A percentile compares a stretch with the other conserved stretches of the same genome.
Evolutionary conservation across 2,113 vertebrate species (phyloP).

Genomic region (Callocephalon fimbriatum): DNA sequence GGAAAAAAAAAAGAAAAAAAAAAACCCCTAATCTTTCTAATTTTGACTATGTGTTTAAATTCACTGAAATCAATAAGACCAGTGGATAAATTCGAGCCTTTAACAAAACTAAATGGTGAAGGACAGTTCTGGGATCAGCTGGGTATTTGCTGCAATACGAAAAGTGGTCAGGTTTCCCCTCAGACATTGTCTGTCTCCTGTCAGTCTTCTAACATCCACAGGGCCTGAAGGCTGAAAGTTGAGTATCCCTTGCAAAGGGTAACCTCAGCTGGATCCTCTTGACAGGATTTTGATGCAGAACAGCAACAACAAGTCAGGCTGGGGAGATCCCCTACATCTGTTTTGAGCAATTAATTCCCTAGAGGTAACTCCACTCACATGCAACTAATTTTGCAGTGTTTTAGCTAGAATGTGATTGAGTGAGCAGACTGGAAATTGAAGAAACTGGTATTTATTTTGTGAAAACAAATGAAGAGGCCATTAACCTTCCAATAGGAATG

Average conservation of each 20-base stretch:
- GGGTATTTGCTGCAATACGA: neutral
- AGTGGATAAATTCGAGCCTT: neutral
- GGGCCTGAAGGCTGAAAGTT: neutral
- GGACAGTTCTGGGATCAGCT: neutral
- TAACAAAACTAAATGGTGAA: neutral
- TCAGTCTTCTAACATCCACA: neutral
- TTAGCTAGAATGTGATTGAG: conserved; percentile 38
- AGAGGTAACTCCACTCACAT: conserved; percentile 39
- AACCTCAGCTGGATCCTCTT: neutral
- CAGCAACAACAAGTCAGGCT: neutral
- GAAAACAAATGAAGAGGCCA: conserved; percentile 48
- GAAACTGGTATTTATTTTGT: conserved; percentile 32
- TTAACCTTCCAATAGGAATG: conserved; percentile 8
- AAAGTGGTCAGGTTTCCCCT: neutral
- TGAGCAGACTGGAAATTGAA: conserved; percentile 2
- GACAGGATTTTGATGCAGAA: conserved; percentile 34
- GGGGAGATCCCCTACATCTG: conserved; percentile 35
- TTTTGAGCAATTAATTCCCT: conserved; percentile 22
- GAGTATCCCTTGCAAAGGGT: neutral
- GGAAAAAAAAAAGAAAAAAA: neutral
- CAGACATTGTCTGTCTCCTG: neutral
- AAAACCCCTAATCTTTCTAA: neutral
- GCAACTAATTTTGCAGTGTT: conserved; percentile 49
- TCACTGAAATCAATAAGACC: neutral
- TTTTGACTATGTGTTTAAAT: neutral